Evolutionary conservation across 2,113 vertebrate genomes (phyloP), one percentile per base, ranked within the genome.

Genomic region (Pteruthius melanotis): DNA sequence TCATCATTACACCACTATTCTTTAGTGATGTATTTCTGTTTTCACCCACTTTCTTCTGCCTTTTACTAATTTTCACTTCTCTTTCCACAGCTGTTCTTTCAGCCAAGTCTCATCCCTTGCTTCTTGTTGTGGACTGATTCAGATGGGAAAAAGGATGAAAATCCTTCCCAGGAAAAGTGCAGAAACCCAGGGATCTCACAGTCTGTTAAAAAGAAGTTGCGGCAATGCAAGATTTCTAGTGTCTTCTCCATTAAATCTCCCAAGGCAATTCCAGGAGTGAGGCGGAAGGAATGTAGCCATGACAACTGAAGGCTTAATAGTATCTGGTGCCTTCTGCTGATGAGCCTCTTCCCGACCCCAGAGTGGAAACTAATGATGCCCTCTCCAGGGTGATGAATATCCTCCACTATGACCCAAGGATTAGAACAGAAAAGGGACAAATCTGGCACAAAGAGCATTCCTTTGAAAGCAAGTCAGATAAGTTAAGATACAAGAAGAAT

Each of bases 201-300:
- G 1, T 45, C 44, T 75, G 37, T 65, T 83, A 68, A 68, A 90
- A 88, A 87, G 57, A 81, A 83, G 63, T 93, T 88, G 52, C 74
- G 87, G 44, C 3, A 9, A 82, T 80, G 69, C 60, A 75, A 94
- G 71, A 85, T 83, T 95, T 91, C 81, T 61, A 87, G 49, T 65
- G 81, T 94, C 96, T 87, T 96, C 89, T 93, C 95, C 94, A 95
- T 95, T 94, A 96, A 79, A 82, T 6, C 57, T 95, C 95, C 95
- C 95, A 95, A 89, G 91, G 42, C 69, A 89, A 75, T 94, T 93
- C 68, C 90, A 76, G 0, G 13, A 69, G 61, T 39, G 74, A 95
- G 61, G 74, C 0, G 0, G 91, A 95, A 95, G 72, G 83, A 92
- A 96, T 83, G 91, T 95, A 96, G 93, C 89, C 95, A 95, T 94